Conservation (phyloP, 2,113 vertebrate genomes). For the Turdus rufiventris region DNA sequence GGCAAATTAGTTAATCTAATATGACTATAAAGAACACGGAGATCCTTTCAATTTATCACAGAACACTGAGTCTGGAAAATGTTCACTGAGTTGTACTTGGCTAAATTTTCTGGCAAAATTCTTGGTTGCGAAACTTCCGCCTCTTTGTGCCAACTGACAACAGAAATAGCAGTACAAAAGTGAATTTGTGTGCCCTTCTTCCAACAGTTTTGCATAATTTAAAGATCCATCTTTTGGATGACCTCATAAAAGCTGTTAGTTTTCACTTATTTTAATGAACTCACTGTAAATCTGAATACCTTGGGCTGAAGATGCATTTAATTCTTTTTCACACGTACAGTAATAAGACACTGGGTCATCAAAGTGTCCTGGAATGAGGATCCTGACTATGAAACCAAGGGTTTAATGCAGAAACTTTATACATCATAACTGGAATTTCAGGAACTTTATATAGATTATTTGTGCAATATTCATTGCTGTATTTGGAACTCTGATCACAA, state of each 20-base stretch:
- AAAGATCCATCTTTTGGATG: rapidly evolving
- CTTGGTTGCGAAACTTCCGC: not conserved
- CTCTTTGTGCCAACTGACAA: not conserved
- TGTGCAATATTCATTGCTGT: not conserved
- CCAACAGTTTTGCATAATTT: not conserved
- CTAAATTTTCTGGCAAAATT: not conserved
- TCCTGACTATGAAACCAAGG: not conserved
- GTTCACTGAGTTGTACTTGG: not conserved
- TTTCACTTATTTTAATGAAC: not conserved
- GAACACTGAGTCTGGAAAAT: not conserved
- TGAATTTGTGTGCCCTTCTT: not conserved
- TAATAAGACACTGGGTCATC: not conserved
- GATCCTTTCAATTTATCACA: not conserved
- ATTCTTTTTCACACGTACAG: not conserved
- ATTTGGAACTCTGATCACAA: not conserved
- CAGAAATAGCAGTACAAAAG: not conserved
- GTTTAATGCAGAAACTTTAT: not conserved
- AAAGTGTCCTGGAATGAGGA: not conserved
- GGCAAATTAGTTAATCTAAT: not conserved
- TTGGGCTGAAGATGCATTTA: not conserved
- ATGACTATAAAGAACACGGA: not conserved
- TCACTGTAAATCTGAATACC: not conserved
- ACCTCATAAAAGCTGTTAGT: not conserved
- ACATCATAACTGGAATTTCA: not conserved
- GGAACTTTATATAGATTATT: not conserved